Percentiles rank a stretch among this genome's conserved stretches.
Conservation (phyloP, 2,113 vertebrate genomes). For the Myrmophylax atrothorax region DNA sequence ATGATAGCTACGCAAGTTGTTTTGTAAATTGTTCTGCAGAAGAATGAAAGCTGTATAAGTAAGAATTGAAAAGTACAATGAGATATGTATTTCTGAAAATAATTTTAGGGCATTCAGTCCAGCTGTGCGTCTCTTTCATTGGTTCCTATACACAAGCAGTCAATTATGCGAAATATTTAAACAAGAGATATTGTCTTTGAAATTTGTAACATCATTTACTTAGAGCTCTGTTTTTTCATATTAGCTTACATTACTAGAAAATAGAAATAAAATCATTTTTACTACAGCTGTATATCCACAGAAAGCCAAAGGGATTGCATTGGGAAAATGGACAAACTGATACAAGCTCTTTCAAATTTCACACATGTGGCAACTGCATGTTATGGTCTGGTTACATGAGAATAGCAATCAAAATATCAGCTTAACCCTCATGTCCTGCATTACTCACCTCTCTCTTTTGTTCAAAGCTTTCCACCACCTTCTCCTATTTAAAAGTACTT, state of each 20-base stretch:
- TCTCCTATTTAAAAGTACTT: background rate
- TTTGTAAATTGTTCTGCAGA: constrained; percentile 44
- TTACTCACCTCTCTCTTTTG: background rate
- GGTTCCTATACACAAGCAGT: constrained; percentile 18
- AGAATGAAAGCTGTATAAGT: constrained; percentile 18
- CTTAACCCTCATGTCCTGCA: background rate
- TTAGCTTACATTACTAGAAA: constrained; percentile 21
- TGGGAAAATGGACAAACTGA: background rate
- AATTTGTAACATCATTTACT: constrained; percentile 11
- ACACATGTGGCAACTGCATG: background rate
- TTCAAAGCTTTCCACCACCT: background rate
- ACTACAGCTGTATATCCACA: background rate
- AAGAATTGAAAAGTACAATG: constrained; percentile 44
- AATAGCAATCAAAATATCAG: background rate
- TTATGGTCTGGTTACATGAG: constrained; percentile 2
- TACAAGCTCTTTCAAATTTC: background rate
- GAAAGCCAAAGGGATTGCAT: background rate
- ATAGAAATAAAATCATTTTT: constrained; percentile 18
- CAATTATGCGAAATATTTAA: constrained; percentile 52
- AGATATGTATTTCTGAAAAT: constrained; percentile 43
- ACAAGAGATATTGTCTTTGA: constrained; percentile 44
- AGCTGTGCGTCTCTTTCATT: constrained; percentile 33
- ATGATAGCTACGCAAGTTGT: background rate
- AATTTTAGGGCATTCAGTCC: constrained; percentile 39
- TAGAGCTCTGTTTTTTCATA: constrained; percentile 13